Percentiles rank a stretch among this genome's conserved stretches.
phyloP scores from a whole-genome alignment of 1,140 invertebrate species.

The Scaptomyza graminum region DNA sequence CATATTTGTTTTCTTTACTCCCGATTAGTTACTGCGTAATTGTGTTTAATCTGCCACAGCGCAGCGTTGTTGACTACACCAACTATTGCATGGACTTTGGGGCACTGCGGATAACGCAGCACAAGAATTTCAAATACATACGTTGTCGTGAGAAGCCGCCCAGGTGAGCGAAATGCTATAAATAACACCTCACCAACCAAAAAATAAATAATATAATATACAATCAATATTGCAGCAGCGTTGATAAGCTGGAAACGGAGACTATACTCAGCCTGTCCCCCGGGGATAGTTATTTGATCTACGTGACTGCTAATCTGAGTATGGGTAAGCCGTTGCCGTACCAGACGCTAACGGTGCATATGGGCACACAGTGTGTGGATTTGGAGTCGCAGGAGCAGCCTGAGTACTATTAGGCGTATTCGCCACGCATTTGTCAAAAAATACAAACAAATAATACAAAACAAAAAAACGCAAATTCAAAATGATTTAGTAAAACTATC shows the following conservation, averaged over 20 bases:
- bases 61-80: conserved; percentile 72
- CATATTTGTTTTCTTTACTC: neutral
- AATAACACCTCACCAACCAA: neutral
- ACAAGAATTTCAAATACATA: conserved; percentile 73
- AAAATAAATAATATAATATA: neutral
- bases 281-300: conserved; percentile 76
- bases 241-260: conserved; percentile 73
- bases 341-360: conserved; percentile 71
- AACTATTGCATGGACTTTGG: conserved; percentile 82
- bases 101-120: conserved; percentile 60
- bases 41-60: conserved; percentile 78
- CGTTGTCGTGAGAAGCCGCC: conserved; percentile 65
- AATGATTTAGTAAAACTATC: conserved; percentile 60
- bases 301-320: conserved; percentile 78
- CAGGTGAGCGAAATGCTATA: conserved; percentile 37
- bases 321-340: conserved; percentile 76
- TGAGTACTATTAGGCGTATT: conserved; percentile 62
- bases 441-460: neutral
- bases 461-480: conserved; percentile 2
- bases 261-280: conserved; percentile 71
- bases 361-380: conserved; percentile 66
- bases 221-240: conserved; percentile 13
- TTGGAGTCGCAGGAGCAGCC: conserved; percentile 64
- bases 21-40: conserved; percentile 76
- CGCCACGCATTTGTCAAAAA: conserved; percentile 1